Percentiles rank a stretch among this genome's conserved stretches.
Evolutionary conservation across 2,888 invertebrate genomes (phyloP).

Genomic region (Eupithecia vulgata): DNA sequence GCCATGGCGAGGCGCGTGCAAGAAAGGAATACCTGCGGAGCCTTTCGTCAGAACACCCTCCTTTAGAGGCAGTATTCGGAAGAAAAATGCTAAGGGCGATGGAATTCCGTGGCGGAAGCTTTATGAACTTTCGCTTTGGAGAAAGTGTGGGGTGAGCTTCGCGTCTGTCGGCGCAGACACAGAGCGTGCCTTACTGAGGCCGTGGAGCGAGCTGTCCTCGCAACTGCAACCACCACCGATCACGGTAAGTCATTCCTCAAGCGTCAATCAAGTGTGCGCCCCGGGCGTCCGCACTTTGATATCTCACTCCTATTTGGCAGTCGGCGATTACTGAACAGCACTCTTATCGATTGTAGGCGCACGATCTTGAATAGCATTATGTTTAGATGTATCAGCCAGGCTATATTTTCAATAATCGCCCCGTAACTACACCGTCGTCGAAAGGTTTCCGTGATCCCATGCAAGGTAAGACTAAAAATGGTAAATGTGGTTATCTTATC

Average conservation of each 20-base stretch:
- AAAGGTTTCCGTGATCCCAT: conserved; percentile 39
- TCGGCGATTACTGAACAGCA: conserved; percentile 58
- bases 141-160: conserved; percentile 80
- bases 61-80: conserved; percentile 74
- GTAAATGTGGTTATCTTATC: conserved; percentile 45
- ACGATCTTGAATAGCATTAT: conserved; percentile 44
- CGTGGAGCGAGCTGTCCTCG: conserved; percentile 72
- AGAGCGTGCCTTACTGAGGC: conserved; percentile 72
- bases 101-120: conserved; percentile 82
- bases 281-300: conserved; percentile 64
- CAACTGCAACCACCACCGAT: conserved; percentile 63
- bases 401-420: conserved; percentile 35
- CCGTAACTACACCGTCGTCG: conserved; percentile 25
- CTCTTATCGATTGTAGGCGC: conserved; percentile 42
- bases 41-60: conserved; percentile 72
- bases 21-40: conserved; percentile 65
- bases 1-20: conserved; percentile 76
- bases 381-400: conserved; percentile 31
- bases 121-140: conserved; percentile 82
- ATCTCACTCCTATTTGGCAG: conserved; percentile 70
- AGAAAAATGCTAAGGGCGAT: conserved; percentile 70
- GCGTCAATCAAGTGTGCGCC: conserved; percentile 59
- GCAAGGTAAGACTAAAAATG: conserved; percentile 38
- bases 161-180: conserved; percentile 71
- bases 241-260: conserved; percentile 65